Evolutionary conservation across 2,113 vertebrate species (phyloP).

Genomic region (Atlantisia rogersi): DNA sequence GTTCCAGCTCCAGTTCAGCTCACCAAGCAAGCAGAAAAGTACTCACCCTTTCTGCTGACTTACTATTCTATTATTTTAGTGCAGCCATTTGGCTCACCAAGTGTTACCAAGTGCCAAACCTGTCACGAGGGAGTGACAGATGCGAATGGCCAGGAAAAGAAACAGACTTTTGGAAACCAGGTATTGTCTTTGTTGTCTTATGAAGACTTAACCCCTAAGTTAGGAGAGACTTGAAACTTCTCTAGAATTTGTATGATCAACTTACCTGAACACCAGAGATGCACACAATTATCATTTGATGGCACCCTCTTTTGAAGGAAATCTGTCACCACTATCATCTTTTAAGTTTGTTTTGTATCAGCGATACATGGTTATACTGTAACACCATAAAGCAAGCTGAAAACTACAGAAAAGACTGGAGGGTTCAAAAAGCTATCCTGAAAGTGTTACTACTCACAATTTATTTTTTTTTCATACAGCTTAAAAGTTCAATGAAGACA

Average conservation of each 20-base stretch:
- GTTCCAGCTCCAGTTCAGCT: neutral
- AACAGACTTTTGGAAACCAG: neutral
- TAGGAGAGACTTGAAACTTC: neutral
- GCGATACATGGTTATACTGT: neutral
- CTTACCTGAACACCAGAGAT: neutral
- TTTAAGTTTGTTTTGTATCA: neutral
- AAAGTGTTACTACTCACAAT: neutral
- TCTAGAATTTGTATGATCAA: neutral
- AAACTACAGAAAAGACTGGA: neutral
- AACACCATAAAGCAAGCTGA: neutral
- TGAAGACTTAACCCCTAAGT: neutral
- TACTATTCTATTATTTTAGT: neutral
- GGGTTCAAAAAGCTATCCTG: neutral
- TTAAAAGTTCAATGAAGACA: neutral
- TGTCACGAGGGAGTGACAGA: neutral
- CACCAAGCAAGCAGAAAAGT: neutral
- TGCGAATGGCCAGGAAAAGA: neutral
- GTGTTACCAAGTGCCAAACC: neutral
- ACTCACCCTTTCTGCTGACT: neutral
- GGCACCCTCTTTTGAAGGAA: neutral
- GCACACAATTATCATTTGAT: neutral
- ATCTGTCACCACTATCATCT: neutral
- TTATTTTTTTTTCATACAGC: neutral
- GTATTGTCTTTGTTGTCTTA: neutral
- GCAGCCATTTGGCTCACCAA: neutral